Base-by-base conservation (phyloP, 2,888 invertebrate species). In the Noctua pronuba region DNA sequence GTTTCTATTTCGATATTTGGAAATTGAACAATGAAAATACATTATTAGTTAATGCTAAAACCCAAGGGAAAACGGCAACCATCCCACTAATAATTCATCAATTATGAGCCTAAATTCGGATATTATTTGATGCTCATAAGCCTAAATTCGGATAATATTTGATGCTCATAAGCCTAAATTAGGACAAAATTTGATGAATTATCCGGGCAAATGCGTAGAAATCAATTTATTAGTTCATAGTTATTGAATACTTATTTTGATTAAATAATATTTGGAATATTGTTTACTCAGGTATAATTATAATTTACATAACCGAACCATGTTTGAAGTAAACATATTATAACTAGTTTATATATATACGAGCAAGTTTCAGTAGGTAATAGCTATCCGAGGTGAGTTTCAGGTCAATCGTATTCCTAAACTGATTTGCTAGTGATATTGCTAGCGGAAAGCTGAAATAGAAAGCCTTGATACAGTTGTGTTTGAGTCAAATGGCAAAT, bases 361-460 rank as follows among this genome's bases (percentile, higher is more conserved):
- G 11, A 79, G 41, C 24, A 66, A 82, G 77, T 79, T 76, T 76
- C 65, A 65, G 46, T 64, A 35, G 38, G 62, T 62, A 35, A 62
- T 64, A 46, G 31, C 21, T 41, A 66, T 52, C 11, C 16, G 35
- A 76, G 66, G 66, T 58, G 65, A 78, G 44, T 60, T 70, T 60
- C 66, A 70, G 79, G 70, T 78, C 70, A 79, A 71, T 60, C 44
- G 65, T 71, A 71, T 80, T 62, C 58, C 52, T 52, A 55, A 82
- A 76, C 46, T 79, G 41, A 82, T 66, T 79, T 82, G 65, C 31
- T 16, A 18, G 38, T 75, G 46, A 75, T 55, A 82, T 65, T 66
- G 49, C 28, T 4, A 18, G 11, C 58, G 28, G 49, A 35, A 62
- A 44, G 16, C 31, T 77, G n/a, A 46, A 76, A 60, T 46, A 21